These are phyloP conservation scores for Isichthys henryi DNA, from an alignment of 2,113 vertebrate genomes.

Conservation along the genomic window DNA sequence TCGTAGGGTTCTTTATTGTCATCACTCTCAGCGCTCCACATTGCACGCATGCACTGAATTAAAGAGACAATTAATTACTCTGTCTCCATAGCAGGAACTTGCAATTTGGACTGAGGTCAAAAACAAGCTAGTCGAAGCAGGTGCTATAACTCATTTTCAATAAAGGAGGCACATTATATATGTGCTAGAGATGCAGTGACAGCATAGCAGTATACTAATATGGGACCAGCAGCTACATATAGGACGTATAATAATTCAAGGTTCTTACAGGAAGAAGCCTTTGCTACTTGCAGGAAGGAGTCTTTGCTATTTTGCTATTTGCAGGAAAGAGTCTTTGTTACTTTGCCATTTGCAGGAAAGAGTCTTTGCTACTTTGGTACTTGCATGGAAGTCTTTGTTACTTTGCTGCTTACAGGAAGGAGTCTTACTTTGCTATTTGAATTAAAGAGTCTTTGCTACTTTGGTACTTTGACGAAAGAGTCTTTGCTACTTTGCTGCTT, in stretches of 20 bases:
- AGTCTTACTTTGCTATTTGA: too few species aligned
- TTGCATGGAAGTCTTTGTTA: too few species aligned
- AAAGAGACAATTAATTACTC: background rate
- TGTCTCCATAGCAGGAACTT: background rate
- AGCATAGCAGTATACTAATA: background rate
- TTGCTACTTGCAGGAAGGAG: background rate
- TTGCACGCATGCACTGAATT: background rate
- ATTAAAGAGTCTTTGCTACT: too few species aligned
- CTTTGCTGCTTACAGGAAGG: too few species aligned
- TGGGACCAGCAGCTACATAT: background rate
- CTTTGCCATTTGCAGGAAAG: too few species aligned
- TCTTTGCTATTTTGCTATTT: background rate
- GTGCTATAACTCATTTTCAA: background rate
- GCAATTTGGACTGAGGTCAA: background rate
- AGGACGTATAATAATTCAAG: background rate
- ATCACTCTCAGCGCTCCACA: background rate
- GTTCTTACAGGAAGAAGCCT: background rate
- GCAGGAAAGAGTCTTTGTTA: too few species aligned
- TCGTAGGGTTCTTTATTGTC: background rate
- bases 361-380: background rate
- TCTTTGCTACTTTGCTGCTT: too few species aligned
- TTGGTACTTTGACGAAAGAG: background rate
- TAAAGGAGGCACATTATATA: constrained; percentile 2
- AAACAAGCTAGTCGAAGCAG: background rate
- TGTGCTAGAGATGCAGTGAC: background rate